Percentiles rank a stretch among this genome's conserved stretches.
phyloP scores from a whole-genome alignment of 2,888 invertebrate genomes.

The Conistra vaccinii region DNA sequence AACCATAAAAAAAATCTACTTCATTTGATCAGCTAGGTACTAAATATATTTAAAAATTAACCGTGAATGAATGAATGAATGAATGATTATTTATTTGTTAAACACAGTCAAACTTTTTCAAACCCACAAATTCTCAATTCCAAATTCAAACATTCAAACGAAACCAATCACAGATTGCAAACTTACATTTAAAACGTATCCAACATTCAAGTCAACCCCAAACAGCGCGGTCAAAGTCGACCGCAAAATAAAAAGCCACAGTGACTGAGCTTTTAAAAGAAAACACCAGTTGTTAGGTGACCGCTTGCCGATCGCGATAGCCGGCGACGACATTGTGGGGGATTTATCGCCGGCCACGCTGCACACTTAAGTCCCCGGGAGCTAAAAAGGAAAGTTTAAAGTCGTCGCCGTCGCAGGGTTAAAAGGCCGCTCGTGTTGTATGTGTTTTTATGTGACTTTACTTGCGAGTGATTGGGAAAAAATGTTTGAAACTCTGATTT shows the following conservation, averaged over 20 bases:
- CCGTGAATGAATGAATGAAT: too few species aligned
- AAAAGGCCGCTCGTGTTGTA: constrained; percentile 53
- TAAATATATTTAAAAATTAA: too few species aligned
- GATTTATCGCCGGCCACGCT: constrained; percentile 69
- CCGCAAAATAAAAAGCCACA: constrained; percentile 67
- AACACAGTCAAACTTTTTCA: background rate
- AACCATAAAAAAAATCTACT: background rate
- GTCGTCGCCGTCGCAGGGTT: constrained; percentile 57
- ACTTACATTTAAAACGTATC: constrained; percentile 56
- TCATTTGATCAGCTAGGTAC: background rate
- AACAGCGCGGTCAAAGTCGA: constrained; percentile 60
- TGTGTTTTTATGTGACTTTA: constrained; percentile 55
- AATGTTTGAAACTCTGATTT: constrained; percentile 37
- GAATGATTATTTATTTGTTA: too few species aligned
- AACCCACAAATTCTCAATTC: constrained; percentile 1
- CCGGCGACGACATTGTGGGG: constrained; percentile 65
- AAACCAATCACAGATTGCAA: constrained; percentile 52
- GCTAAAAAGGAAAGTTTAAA: constrained; percentile 72
- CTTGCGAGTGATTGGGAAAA: constrained; percentile 44
- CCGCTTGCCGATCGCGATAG: constrained; percentile 70
- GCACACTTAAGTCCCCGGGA: constrained; percentile 69
- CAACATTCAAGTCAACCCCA: constrained; percentile 61
- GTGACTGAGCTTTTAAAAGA: constrained; percentile 67
- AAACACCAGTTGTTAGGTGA: constrained; percentile 69
- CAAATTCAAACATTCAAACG: constrained; percentile 29